phyloP scores from a whole-genome alignment of 2,888 invertebrate species.

The Chironomus tentans region DNA sequence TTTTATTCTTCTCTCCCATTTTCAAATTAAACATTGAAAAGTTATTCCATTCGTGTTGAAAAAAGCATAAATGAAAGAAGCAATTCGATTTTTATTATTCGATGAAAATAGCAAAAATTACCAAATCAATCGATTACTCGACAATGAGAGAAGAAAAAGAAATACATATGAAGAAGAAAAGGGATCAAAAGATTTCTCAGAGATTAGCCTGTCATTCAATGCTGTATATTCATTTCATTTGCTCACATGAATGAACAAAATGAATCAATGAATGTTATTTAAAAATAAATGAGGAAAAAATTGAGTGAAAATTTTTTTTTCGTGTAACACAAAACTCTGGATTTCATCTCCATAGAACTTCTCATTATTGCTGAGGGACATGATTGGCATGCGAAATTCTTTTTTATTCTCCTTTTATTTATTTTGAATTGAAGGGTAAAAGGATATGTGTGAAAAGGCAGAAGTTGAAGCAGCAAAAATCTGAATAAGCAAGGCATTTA shows the following conservation, averaged over 20 bases:
- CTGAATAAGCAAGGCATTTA: no score
- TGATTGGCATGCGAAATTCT: background rate
- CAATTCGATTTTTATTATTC: background rate
- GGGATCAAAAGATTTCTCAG: constrained; percentile 16
- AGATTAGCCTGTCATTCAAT: constrained; percentile 22
- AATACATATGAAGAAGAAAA: background rate
- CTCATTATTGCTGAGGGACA: background rate
- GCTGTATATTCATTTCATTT: no score
- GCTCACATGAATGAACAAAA: no score
- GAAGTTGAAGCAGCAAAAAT: no score
- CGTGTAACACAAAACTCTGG: no score
- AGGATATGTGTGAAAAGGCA: background rate
- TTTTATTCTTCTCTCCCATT: no score
- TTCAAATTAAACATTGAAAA: no score
- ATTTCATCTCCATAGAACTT: background rate
- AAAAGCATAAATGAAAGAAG: no score
- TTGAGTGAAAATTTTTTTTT: no score
- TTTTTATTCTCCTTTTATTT: background rate
- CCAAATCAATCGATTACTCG: background rate
- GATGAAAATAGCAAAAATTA: background rate
- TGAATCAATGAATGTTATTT: no score
- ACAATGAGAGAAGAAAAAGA: background rate
- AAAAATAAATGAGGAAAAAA: no score
- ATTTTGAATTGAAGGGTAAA: background rate
- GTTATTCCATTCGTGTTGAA: no score